Evolutionary conservation across 30 jellyfish, hydroid and myxozoan species (phyloP), one percentile per base, ranked within the genome.

Genomic region (Calvadosia cruxmelitensis): DNA sequence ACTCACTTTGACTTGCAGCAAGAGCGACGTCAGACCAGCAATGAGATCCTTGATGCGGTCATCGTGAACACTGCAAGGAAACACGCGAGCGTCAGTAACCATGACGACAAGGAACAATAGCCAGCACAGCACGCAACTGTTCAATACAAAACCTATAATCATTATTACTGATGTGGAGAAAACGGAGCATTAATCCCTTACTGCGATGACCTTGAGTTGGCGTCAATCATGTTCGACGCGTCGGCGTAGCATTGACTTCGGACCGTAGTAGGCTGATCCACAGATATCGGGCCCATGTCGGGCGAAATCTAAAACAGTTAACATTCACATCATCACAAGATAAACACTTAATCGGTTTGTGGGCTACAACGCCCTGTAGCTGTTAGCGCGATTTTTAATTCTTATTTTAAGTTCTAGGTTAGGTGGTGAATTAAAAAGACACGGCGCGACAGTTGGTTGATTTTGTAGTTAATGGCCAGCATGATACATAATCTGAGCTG

Each of bases 11-110:
- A 87, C 70, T 49, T 87, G 97, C 27, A 87, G 88, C 73, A 87
- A 34, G 20, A 87, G 68, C 3, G 97, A 87, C 42, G 97, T 87
- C 31, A 87, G 73, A 24, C 71, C 70, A 32, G 84, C 53, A 49
- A 81, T 78, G 25, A 87, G 77, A 48, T 70, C 80, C 63, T 75
- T 75, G 68, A 87, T 35, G 71, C 67, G 94, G 12, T 34, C 50
- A 67, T 80, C 20, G 57, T 30, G 35, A 29, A 29, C 0, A 31
- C 66, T 24, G 28, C 25, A 53, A 3, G 33, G 1, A 70, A 57
- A 53, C 32, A n/a, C 27, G 20, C 28, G 25, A 12, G 25, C 1
- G 27, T 23, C 27, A n/a, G n/a, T 0, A 42, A n/a, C n/a, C n/a
- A n/a, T n/a, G n/a, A n/a, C n/a, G n/a, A n/a, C n/a, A n/a, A n/a